Evolutionary conservation across 1,140 invertebrate species (phyloP), one percentile per base, ranked within the genome.

Genomic region (Macrostomum lignano): DNA sequence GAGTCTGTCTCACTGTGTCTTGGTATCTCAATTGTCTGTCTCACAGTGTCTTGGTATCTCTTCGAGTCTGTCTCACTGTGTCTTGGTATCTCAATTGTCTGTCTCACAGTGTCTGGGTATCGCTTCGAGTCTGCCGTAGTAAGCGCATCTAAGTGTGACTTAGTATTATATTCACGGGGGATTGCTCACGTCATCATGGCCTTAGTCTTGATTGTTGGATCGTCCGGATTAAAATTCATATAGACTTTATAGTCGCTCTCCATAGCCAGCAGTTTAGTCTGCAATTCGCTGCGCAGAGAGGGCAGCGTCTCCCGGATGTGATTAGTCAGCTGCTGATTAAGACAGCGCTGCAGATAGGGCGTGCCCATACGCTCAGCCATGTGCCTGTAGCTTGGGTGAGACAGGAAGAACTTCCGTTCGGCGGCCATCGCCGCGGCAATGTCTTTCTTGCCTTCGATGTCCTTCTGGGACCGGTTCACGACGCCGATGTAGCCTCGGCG

Each of bases 281-380:
- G 81, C 41, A 93, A 58, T 58, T 77, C 79, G 50, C 88, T 82
- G 21, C 81, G 60, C 28, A 93, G 64, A n/a, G 74, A 72, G 29
- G 84, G 84, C 43, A 93, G 61, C 21, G 79, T 88, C 48, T 93
- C 82, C 39, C 82, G 64, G 48, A 98, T 98, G 59, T 98, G 91
- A 65, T 98, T 96, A 25, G 91, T 96, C 21, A 99, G 65, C 57
- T 98, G 91, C 52, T 94, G 82, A 64, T 98, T 99, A 9, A 99
- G 64, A 23, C 88, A 73, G 42, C 82, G 69, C 60, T 98, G 86
- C 35, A 98, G 65, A 62, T 86, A 88, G 2, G 84, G 79, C 10
- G 91, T 96, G 33, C 91, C 91, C 51, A 94, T 68, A 37, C 79
- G 71, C 46, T 96, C 88, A 30, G 86, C 86, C 63, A 98, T 65